A percentile compares a stretch with the other conserved stretches of the same genome.
Evolutionary conservation across 2,888 invertebrate species (phyloP).

Genomic region (Drymonia ruficornis): DNA sequence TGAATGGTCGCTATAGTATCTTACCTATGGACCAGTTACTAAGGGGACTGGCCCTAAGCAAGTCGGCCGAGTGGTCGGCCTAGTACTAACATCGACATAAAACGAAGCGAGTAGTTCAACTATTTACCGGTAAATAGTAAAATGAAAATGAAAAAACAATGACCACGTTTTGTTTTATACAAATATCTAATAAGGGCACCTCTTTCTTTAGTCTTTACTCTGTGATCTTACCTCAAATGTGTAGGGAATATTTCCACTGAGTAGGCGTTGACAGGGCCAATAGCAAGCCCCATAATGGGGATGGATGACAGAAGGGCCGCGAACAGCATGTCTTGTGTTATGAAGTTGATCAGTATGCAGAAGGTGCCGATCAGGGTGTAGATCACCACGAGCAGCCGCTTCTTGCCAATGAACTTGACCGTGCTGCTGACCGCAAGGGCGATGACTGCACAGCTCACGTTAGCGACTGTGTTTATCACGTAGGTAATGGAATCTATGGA

Average conservation of each 20-base stretch:
- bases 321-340: conserved; percentile 64
- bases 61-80: no score
- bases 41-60: no score
- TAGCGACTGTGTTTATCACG: conserved; percentile 63
- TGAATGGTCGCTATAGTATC: no score
- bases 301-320: conserved; percentile 67
- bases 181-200: no score
- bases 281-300: conserved; percentile 62
- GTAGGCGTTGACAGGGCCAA: conserved; percentile 76
- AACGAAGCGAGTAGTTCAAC: no score
- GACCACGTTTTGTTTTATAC: no score
- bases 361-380: conserved; percentile 61
- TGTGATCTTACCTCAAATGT: conserved; percentile 66
- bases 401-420: conserved; percentile 72
- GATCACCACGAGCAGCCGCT: conserved; percentile 57
- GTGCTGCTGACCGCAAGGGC: conserved; percentile 61
- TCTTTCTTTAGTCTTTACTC: no score
- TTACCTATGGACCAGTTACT: no score
- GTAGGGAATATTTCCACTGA: conserved; percentile 78
- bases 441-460: conserved; percentile 58
- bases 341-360: conserved; percentile 66
- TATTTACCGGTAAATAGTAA: no score
- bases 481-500: conserved; percentile 66
- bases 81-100: no score
- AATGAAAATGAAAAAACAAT: no score